Percentiles rank a stretch among this genome's conserved stretches.
Evolutionary conservation across 2,113 vertebrate species (phyloP).

Genomic region (Microcebus murinus): DNA sequence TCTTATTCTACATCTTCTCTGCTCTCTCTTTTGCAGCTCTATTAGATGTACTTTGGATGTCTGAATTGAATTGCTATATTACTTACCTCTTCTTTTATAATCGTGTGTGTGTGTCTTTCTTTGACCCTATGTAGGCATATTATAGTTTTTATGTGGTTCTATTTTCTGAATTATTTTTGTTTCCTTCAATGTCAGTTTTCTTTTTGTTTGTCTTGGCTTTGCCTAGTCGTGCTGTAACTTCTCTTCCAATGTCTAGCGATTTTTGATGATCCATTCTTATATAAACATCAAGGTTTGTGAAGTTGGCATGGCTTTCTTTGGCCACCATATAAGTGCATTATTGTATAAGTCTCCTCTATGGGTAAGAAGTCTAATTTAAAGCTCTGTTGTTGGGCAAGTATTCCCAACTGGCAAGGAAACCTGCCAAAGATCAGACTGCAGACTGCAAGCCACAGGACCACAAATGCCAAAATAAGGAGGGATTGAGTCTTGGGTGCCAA

Average conservation of each 20-base stretch:
- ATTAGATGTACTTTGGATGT: background rate
- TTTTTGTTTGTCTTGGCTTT: background rate
- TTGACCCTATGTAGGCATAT: background rate
- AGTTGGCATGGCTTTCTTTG: background rate
- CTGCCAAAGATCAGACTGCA: background rate
- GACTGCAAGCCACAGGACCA: background rate
- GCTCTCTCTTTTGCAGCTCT: background rate
- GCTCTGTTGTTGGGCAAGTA: background rate
- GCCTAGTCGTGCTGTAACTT: background rate
- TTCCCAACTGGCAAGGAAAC: background rate
- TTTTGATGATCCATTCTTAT: background rate
- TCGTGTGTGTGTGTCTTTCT: background rate
- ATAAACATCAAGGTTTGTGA: background rate
- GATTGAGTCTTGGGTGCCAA: background rate
- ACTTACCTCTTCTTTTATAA: background rate
- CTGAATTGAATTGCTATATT: background rate
- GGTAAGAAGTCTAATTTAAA: background rate
- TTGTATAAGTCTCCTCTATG: background rate
- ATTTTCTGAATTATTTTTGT: background rate
- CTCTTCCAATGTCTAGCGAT: background rate
- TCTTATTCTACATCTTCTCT: background rate
- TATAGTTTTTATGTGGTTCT: background rate
- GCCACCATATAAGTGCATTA: background rate
- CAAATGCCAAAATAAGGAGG: background rate
- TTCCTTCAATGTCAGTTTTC: background rate